Conservation (phyloP, 2,113 vertebrate species). For the Canis aureus region DNA sequence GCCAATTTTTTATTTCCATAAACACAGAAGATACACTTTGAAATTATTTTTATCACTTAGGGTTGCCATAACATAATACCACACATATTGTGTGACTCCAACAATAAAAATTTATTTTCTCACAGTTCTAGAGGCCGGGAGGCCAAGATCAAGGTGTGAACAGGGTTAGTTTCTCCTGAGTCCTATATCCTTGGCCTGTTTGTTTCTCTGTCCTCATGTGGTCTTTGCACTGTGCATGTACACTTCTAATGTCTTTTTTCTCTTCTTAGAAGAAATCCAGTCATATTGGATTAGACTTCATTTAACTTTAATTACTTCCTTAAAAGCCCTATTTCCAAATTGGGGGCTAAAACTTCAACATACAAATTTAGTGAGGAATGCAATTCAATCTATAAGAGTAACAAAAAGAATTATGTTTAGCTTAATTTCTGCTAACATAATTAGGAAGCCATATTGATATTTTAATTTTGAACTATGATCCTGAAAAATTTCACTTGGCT, state of each 20-base stretch:
- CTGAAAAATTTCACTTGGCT: constrained; percentile 28
- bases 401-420: too few relatives aligned
- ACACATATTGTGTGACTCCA: not conserved
- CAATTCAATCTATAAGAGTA: not conserved
- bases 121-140: not conserved
- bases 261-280: not conserved
- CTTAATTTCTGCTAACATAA: not conserved
- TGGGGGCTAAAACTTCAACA: not conserved
- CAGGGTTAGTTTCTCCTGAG: not conserved
- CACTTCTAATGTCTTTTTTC: not conserved
- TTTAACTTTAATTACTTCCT: not conserved
- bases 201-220: not conserved
- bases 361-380: not conserved
- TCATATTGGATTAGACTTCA: not conserved
- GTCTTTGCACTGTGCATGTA: not conserved
- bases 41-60: not conserved
- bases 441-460: not conserved
- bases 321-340: not conserved
- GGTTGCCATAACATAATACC: not conserved
- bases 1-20: not conserved
- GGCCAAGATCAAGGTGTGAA: not conserved
- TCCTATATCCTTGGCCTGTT: not conserved
- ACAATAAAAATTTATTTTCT: not conserved
- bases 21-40: not conserved
- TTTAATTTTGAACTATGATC: constrained; percentile 25